Percentiles rank a stretch among this genome's conserved stretches.
phyloP scores from a whole-genome alignment of 1,140 invertebrate species.

The Magallana ariakensis region DNA sequence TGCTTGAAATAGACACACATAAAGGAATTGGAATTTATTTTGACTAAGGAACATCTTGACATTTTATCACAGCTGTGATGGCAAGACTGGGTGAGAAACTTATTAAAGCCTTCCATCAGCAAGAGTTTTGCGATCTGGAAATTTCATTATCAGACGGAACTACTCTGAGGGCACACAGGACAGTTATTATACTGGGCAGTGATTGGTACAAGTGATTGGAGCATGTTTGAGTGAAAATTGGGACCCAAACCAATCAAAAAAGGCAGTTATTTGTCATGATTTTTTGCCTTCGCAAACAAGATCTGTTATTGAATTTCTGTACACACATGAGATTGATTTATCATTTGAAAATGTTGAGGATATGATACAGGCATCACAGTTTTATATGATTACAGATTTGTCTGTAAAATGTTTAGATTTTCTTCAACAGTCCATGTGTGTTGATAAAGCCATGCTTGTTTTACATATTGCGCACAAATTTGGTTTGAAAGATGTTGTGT shows the following conservation, averaged over 20 bases:
- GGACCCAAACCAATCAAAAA: neutral
- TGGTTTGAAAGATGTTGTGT: neutral
- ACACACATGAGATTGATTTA: neutral
- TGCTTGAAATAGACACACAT: too few relatives aligned
- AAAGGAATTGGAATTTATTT: too few relatives aligned
- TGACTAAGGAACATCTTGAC: too few relatives aligned
- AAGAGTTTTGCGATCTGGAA: too few relatives aligned
- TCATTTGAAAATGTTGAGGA: neutral
- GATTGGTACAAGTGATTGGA: too few relatives aligned
- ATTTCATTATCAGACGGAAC: too few relatives aligned
- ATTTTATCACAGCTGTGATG: too few relatives aligned
- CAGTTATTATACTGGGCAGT: too few relatives aligned
- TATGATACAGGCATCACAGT: neutral
- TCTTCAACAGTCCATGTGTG: neutral
- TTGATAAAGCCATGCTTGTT: neutral
- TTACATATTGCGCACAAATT: neutral
- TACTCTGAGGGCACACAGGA: too few relatives aligned
- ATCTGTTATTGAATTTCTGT: neutral
- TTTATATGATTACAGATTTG: neutral
- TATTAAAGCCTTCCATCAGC: too few relatives aligned
- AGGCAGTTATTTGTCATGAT: neutral
- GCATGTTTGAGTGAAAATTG: neutral
- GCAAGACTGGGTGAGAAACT: too few relatives aligned
- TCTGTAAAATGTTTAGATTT: conserved; percentile 2
- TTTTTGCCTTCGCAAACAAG: neutral